These are phyloP conservation scores for Grammomys surdaster DNA, from an alignment of 2,113 vertebrate species.

Conservation along the genomic window DNA sequence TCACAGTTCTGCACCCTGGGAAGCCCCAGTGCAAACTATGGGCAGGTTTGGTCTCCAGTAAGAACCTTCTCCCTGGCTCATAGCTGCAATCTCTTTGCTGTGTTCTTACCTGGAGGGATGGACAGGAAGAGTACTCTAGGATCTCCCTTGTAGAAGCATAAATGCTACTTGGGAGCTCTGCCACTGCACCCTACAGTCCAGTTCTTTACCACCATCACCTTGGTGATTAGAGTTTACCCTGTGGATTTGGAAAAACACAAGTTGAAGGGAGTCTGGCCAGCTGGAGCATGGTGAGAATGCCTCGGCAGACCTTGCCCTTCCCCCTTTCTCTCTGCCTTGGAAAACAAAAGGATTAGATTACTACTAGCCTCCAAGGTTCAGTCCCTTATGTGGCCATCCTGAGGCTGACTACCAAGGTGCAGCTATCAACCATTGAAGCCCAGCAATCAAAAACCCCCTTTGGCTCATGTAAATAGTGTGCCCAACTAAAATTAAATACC, in stretches of 20 bases:
- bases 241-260: background rate
- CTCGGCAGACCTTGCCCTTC: background rate
- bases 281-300: background rate
- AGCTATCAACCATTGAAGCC: background rate
- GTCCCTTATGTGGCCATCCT: background rate
- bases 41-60: background rate
- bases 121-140: background rate
- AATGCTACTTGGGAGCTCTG: background rate
- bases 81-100: background rate
- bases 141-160: background rate
- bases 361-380: background rate
- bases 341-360: background rate
- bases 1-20: background rate
- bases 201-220: background rate
- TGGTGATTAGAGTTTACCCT: background rate
- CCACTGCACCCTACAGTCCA: background rate
- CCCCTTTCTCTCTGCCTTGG: background rate
- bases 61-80: background rate
- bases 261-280: background rate
- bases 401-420: background rate
- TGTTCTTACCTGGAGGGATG: background rate
- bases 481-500: background rate
- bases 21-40: no score
- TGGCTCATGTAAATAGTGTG: background rate
- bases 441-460: background rate